Conservation (phyloP, 2,888 invertebrate genomes). For the Morpho achilles region DNA sequence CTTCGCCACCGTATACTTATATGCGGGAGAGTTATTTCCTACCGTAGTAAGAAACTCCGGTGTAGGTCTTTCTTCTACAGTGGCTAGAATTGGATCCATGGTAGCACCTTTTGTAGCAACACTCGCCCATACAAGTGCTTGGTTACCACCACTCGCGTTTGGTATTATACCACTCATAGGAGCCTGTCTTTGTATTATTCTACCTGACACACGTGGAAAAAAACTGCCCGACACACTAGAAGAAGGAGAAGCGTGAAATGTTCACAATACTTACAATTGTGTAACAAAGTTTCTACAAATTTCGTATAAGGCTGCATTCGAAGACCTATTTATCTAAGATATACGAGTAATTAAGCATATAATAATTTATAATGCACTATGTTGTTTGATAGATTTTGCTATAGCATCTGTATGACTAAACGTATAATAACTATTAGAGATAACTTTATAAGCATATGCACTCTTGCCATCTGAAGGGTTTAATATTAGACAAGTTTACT, state of each 20-base stretch:
- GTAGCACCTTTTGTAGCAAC: conserved; percentile 89
- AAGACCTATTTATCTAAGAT: no score
- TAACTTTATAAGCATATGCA: no score
- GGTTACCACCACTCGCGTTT: conserved; percentile 86
- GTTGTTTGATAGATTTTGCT: no score
- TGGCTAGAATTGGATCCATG: conserved; percentile 92
- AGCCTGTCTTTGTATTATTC: conserved; percentile 81
- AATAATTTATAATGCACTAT: no score
- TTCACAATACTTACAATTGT: neutral
- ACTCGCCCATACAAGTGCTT: conserved; percentile 73
- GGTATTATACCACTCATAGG: conserved; percentile 85
- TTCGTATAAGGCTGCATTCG: neutral
- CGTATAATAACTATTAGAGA: no score
- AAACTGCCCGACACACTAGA: conserved; percentile 88
- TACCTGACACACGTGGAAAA: conserved; percentile 89
- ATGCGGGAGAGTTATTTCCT: conserved; percentile 93
- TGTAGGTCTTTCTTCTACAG: conserved; percentile 91
- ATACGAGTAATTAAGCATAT: no score
- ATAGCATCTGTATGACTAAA: no score
- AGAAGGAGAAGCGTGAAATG: conserved; percentile 82
- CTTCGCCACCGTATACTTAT: conserved; percentile 92
- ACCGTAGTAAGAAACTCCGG: conserved; percentile 93
- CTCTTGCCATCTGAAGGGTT: no score
- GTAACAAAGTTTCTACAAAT: neutral
- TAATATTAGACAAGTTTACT: no score